phyloP scores from a whole-genome alignment of 2,113 vertebrate species.

The Tenebrosternarchus preto region DNA sequence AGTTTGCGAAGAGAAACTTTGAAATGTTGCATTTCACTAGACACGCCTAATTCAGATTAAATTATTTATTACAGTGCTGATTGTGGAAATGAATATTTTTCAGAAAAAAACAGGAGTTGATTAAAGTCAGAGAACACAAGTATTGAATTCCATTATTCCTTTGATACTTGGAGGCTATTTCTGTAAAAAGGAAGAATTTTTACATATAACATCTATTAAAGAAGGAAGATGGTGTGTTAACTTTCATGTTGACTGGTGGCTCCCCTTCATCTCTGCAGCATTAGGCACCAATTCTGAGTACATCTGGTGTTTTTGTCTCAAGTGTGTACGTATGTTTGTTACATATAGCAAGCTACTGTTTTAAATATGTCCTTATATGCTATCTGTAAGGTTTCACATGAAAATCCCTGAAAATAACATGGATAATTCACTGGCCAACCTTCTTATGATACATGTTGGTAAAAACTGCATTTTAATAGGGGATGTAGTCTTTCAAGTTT shows the following conservation, averaged over 20 bases:
- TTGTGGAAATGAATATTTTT: conserved; percentile 25
- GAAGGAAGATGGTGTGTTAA: background rate
- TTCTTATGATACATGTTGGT: conserved; percentile 37
- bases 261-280: conserved; percentile 60
- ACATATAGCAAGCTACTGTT: conserved; percentile 66
- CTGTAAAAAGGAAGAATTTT: conserved; percentile 42
- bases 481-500: conserved; percentile 69
- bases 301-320: conserved; percentile 62
- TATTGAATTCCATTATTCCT: conserved; percentile 32
- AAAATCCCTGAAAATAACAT: conserved; percentile 50
- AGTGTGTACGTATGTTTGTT: conserved; percentile 68
- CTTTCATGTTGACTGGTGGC: conserved; percentile 49
- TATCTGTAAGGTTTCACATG: conserved; percentile 60
- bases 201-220: conserved; percentile 16
- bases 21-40: conserved; percentile 54
- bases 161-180: conserved; percentile 7
- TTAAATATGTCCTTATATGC: conserved; percentile 63
- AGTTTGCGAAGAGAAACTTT: conserved; percentile 30
- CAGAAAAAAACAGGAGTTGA: background rate
- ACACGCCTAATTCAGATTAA: conserved; percentile 54
- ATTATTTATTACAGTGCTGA: conserved; percentile 53
- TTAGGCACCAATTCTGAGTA: conserved; percentile 64
- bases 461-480: conserved; percentile 44
- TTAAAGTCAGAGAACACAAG: conserved; percentile 41
- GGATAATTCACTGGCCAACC: conserved; percentile 36